These are phyloP conservation scores for Galendromus occidentalis DNA, from an alignment of 1,140 invertebrate species.

Conservation along the genomic window DNA sequence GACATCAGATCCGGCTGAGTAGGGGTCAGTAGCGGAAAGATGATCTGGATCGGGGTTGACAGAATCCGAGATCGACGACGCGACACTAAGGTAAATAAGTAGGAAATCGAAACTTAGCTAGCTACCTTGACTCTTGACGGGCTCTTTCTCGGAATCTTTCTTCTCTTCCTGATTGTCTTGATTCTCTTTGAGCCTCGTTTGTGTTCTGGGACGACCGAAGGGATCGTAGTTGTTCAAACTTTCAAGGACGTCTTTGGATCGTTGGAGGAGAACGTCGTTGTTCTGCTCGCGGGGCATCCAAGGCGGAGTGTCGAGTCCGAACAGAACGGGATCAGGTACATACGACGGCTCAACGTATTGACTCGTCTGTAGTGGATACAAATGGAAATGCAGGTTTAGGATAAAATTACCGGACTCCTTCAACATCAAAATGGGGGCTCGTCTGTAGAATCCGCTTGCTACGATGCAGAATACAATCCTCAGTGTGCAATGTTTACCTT, in stretches of 20 bases:
- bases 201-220: background rate
- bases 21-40: too few relatives aligned
- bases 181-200: background rate
- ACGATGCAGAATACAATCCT: too few relatives aligned
- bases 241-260: background rate
- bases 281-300: conserved; percentile 1
- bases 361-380: background rate
- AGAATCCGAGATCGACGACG: too few relatives aligned
- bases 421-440: too few relatives aligned
- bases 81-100: too few relatives aligned
- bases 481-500: background rate
- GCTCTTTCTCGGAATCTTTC: background rate
- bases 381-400: too few relatives aligned
- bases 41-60: too few relatives aligned
- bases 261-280: background rate
- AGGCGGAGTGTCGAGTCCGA: background rate
- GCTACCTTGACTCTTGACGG: too few relatives aligned
- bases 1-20: too few relatives aligned
- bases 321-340: conserved; percentile 6
- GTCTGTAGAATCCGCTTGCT: too few relatives aligned
- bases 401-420: too few relatives aligned
- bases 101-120: too few relatives aligned
- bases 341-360: background rate
- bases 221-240: background rate
- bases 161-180: conserved; percentile 3